Conservation (phyloP, 2,797 vertebrate species). For the Fringilla coelebs region DNA sequence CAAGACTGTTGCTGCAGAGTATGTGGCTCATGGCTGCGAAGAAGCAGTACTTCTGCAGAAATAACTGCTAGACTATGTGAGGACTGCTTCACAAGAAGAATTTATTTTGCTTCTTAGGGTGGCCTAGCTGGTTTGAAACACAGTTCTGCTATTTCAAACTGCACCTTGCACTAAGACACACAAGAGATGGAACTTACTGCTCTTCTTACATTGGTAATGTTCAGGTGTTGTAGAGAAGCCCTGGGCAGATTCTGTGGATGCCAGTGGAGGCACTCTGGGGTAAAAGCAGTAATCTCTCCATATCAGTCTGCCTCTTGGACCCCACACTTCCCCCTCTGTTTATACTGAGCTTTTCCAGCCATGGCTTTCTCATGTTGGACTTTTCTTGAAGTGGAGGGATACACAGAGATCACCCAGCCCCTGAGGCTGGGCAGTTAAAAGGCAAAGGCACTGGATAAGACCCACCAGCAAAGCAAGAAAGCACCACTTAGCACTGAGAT, state of each 20-base stretch:
- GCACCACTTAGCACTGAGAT: background rate
- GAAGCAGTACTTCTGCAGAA: background rate
- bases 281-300: background rate
- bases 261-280: background rate
- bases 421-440: background rate
- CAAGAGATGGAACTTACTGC: background rate
- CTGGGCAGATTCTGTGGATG: background rate
- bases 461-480: background rate
- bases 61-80: background rate
- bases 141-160: background rate
- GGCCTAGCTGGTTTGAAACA: background rate
- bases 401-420: background rate
- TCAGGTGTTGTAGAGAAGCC: background rate
- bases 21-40: background rate
- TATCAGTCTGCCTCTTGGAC: background rate
- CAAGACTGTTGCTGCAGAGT: background rate
- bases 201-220: background rate
- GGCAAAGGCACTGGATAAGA: background rate
- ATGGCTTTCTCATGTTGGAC: background rate
- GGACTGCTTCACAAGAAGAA: background rate
- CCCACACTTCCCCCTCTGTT: background rate
- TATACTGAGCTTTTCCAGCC: background rate
- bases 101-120: background rate
- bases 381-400: background rate
- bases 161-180: background rate